phyloP scores from a whole-genome alignment of 2,888 invertebrate genomes.

The Pandemis corylana region DNA sequence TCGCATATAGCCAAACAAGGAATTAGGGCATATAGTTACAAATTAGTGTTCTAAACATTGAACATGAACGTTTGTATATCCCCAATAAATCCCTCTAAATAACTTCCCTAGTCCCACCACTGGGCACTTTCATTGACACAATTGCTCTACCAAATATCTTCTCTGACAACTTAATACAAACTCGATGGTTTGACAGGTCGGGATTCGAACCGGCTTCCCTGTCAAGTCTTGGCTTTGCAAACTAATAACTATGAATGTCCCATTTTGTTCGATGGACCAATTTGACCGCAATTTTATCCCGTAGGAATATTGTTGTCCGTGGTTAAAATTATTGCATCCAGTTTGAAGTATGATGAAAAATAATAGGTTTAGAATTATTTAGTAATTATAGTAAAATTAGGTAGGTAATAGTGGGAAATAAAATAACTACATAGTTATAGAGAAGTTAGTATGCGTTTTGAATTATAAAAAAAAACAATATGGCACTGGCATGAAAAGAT shows the following conservation, averaged over 20 bases:
- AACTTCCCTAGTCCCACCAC: not conserved
- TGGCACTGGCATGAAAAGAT: not conserved
- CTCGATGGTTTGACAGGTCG: conserved; percentile 61
- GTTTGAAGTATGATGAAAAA: no score
- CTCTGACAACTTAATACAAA: conserved; percentile 49
- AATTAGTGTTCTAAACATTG: no score
- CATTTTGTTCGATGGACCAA: not conserved
- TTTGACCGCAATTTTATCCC: not conserved
- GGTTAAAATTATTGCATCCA: not conserved
- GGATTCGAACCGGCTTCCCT: conserved; percentile 58
- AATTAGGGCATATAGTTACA: no score
- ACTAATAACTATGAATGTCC: conserved; percentile 4
- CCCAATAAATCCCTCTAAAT: not conserved
- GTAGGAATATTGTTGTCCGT: not conserved
- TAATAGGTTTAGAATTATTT: no score
- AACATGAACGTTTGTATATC: not conserved
- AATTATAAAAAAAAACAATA: not conserved
- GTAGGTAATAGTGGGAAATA: no score
- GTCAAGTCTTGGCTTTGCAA: conserved; percentile 14
- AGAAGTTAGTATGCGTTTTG: no score
- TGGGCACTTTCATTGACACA: not conserved
- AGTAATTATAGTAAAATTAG: no score
- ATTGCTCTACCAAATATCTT: conserved; percentile 1
- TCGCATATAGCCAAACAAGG: no score
- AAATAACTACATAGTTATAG: no score